Base-by-base conservation (phyloP, 2,113 vertebrate species). In the Halcyon malimbica region DNA sequence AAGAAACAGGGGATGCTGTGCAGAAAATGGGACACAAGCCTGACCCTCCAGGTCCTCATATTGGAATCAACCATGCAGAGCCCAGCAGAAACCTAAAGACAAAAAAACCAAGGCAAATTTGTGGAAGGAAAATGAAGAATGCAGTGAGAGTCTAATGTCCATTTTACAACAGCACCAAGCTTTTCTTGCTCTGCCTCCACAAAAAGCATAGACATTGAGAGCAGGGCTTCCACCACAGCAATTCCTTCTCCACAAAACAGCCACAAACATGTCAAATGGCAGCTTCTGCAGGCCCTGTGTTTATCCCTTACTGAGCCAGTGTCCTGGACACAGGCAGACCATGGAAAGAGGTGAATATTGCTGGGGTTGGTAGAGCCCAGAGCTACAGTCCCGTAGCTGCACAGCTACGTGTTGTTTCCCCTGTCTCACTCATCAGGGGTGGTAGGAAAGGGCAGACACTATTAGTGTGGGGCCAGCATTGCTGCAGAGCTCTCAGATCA, bases 321-420 rank as follows among this genome's bases (percentile, higher is more conserved):
- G 9, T 60, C 57, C 10, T 51, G 11, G 4, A 11, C 19, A 8
- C 3, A 21, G 26, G 9, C 39, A 31, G 29, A 4, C 33, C 25
- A 7, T 1, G 35, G 60, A 10, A 15, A 9, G 33, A 48, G 15
- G 6, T 5, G 57, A 28, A 48, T 35, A 5, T 15, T 73, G 31
- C 10, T 0, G 0, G 26, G 39, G 48, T 29, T 71, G 16, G 10
- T 18, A 44, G 17, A 65, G 19, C 50, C 64, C 44, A 5, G 53
- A n/a, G 33, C 39, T 59, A 2, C 0, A 1, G 50, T 29, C 18
- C 60, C 48, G 82, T 16, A 37, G 35, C 79, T 37, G 33, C 59
- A 4, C 60, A 9, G 18, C 0, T 65, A 0, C 0, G 2, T 0
- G 6, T 1, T 28, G 1, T 33, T 21, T 50, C 12, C 59, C 42